Percentiles rank a stretch among this genome's conserved stretches.
Evolutionary conservation across 2,113 vertebrate genomes (phyloP).

Genomic region (Odontophorus gujanensis): DNA sequence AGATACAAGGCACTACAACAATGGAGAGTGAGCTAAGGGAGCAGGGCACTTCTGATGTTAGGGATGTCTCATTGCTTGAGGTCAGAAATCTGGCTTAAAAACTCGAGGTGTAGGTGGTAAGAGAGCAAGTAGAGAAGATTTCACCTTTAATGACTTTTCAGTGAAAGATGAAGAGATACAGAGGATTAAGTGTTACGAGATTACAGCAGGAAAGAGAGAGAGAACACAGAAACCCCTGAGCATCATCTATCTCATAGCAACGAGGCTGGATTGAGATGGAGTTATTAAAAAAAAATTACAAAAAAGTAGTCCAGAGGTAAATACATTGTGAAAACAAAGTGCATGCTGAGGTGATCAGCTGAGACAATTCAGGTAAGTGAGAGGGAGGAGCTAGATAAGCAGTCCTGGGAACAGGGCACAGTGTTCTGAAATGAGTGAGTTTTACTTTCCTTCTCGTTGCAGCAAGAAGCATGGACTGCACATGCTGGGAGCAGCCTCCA

Average conservation of each 20-base stretch:
- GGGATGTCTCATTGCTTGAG: not conserved
- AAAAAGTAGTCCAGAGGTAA: not conserved
- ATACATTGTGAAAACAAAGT: not conserved
- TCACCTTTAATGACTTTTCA: constrained; percentile 29
- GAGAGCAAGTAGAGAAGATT: not conserved
- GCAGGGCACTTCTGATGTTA: not conserved
- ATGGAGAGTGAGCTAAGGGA: not conserved
- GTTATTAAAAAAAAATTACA: not conserved
- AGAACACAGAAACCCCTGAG: not conserved
- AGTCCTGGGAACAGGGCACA: not conserved
- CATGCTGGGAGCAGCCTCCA: not conserved
- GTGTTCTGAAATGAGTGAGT: fast-evolving
- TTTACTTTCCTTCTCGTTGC: not conserved
- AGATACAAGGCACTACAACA: not conserved
- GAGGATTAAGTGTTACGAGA: constrained; percentile 35
- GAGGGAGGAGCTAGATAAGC: not conserved
- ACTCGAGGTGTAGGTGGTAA: not conserved
- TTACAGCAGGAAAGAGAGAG: not conserved
- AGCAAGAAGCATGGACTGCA: not conserved
- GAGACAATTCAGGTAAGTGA: not conserved
- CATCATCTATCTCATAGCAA: constrained; percentile 45
- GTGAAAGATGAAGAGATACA: not conserved
- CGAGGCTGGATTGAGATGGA: constrained; percentile 16
- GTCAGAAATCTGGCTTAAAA: not conserved
- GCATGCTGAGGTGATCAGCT: not conserved